Base-by-base conservation (phyloP, 2,113 vertebrate species). In the Datnioides undecimradiatus region DNA sequence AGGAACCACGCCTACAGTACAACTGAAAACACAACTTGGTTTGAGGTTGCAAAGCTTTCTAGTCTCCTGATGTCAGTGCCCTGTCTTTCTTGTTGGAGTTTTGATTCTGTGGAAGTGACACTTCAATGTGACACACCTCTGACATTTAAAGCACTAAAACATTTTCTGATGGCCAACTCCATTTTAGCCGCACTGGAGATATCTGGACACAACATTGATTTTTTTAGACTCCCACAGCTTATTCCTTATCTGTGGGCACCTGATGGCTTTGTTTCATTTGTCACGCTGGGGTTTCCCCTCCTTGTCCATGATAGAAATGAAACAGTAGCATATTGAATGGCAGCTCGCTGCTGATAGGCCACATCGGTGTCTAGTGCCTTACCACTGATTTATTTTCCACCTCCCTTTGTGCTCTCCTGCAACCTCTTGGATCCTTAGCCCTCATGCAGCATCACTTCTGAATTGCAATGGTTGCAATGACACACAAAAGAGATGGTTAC, bases 401-500 rank as follows among this genome's bases (percentile, higher is more conserved):
- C 60, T 76, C 51, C 19, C 62, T 83, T 90, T 79, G 59, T 84
- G 33, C 25, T 59, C 60, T 6, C 63, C 41, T 27, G 27, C 57
- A 45, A 58, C 63, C 71, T 33, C n/a, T 66, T 29, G 31, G 63
- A 64, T 83, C 64, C 73, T 40, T 40, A 62, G 27, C 33, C 46
- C 49, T 49, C 6, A 12, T 52, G 19, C 57, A 69, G n/a, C 80
- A 38, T 57, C 25, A 17, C 36, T 57, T 49, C 70, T 68, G 40
- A 57, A 68, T 84, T 48, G 51, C 64, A 86, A 49, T 25, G 70
- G 86, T 79, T 58, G 54, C 65, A 76, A 31, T 73, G 81, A 83
- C 79, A 83, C 76, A 74, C 69, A 76, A 77, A 82, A 76, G 68
- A 58, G 75, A 82, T 67, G 82, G 65, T 76, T 91, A 89, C 89